Base-by-base conservation (phyloP, 92 coral and sea anemone species). In the Nematostella vectensis region DNA sequence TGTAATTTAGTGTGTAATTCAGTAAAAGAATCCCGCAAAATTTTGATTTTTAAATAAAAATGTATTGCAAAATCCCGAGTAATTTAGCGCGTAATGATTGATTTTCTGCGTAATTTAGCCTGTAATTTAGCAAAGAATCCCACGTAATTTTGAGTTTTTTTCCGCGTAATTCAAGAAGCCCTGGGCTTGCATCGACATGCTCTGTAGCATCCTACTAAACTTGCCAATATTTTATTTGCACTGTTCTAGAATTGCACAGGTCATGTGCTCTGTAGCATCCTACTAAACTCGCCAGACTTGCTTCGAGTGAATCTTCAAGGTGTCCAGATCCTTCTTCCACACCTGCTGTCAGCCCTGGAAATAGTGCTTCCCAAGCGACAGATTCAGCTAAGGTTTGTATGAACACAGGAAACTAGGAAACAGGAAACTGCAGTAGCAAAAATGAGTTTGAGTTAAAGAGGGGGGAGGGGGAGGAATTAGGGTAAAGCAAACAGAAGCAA, bases 241-340 rank as follows among this genome's bases (percentile, higher is more conserved):
- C 29, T 44, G 11, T 56, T 67, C 4, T 47, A 89, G 97, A 55
- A 69, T 23, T 89, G 91, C 39, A 77, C 89, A 10, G 97, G 97
- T 43, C 95, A 89, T 63, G 86, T 89, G 19, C 66, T 89, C 28
- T 89, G 95, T 45, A 89, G 97, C 33, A 89, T 89, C 54, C 68
- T 89, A 36, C 82, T 89, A 28, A 89, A 89, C 59, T 86, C 97
- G 38, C 69, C 91, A 1, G 82, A 89, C 54, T 76, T 89, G 42
- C 76, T 89, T 33, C 57, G 95, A 31, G 97, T 89, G 13, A 85
- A 89, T 58, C 67, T 89, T n/a, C 95, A 87, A 43, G 97, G 97
- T 3, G 97, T 89, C 11, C 91, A 89, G 33, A 88, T 89, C 11
- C 65, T 89, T 45, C 55, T 89, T 23, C 97, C 97, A 2, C 97